Evolutionary conservation across 92 coral and sea anemone genomes (phyloP).

Genomic region (Palythoa heliodiscus): DNA sequence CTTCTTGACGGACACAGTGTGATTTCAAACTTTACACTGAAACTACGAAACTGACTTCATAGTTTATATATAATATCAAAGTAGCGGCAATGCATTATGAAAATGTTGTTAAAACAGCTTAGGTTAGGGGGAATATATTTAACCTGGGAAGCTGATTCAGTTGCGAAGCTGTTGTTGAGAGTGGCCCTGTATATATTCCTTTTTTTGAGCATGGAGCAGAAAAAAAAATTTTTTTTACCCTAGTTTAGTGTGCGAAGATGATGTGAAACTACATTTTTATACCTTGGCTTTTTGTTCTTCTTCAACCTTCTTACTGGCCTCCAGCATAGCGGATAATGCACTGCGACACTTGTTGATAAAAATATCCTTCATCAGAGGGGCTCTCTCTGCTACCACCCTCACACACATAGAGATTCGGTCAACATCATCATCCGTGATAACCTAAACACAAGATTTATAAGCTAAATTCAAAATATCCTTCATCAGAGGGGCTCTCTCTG

Average conservation of each 20-base stretch:
- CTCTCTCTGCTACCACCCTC: constrained; percentile 95
- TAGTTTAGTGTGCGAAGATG: background rate
- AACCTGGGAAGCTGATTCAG: too few species aligned
- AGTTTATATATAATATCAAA: too few species aligned
- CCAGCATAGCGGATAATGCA: constrained; percentile 94
- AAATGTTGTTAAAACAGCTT: too few species aligned
- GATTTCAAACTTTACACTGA: too few species aligned
- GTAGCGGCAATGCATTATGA: too few species aligned
- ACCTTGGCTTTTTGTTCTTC: constrained; percentile 83
- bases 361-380: constrained; percentile 89
- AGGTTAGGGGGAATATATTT: too few species aligned
- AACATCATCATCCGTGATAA: constrained; percentile 97
- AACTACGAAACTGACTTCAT: too few species aligned
- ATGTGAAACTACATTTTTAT: background rate
- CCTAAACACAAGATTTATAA: constrained; percentile 48
- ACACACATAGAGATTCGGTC: constrained; percentile 98
- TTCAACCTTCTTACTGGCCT: constrained; percentile 84
- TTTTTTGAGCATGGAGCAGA: too few species aligned
- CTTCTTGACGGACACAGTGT: background rate
- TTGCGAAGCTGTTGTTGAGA: too few species aligned
- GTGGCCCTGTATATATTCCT: too few species aligned
- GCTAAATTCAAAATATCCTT: constrained; percentile 40
- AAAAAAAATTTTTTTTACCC: background rate
- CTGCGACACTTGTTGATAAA: constrained; percentile 94
- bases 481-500: constrained; percentile 94